These are phyloP conservation scores for Fringilla coelebs DNA, from an alignment of 2,797 vertebrate genomes.

Conservation along the genomic window DNA sequence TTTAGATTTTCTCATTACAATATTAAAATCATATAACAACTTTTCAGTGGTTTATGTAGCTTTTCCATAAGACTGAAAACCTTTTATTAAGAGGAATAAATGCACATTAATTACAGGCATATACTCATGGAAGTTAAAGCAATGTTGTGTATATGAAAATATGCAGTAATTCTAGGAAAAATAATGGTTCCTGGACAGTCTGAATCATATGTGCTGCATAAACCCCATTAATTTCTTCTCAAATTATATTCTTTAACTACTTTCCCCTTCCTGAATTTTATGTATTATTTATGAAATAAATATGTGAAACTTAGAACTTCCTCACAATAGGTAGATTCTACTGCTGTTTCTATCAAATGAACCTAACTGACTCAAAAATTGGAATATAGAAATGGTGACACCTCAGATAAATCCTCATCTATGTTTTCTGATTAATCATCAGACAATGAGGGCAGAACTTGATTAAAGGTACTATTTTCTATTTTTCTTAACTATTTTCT, in stretches of 20 bases:
- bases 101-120: neutral
- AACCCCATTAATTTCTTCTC: neutral
- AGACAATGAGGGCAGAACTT: neutral
- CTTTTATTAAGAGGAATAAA: neutral
- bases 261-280: neutral
- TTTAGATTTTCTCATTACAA: neutral
- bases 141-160: neutral
- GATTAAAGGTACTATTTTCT: neutral
- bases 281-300: neutral
- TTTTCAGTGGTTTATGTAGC: neutral
- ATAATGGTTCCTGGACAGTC: neutral
- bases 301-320: neutral
- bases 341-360: neutral
- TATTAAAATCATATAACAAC: neutral
- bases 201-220: neutral
- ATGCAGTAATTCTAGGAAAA: neutral
- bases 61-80: neutral
- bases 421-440: neutral
- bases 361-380: neutral
- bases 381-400: neutral
- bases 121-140: neutral
- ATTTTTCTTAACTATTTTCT: neutral
- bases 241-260: neutral
- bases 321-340: neutral
- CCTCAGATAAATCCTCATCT: neutral